These are phyloP conservation scores for Polyploca ridens DNA, from an alignment of 2,888 invertebrate species.

Conservation along the genomic window DNA sequence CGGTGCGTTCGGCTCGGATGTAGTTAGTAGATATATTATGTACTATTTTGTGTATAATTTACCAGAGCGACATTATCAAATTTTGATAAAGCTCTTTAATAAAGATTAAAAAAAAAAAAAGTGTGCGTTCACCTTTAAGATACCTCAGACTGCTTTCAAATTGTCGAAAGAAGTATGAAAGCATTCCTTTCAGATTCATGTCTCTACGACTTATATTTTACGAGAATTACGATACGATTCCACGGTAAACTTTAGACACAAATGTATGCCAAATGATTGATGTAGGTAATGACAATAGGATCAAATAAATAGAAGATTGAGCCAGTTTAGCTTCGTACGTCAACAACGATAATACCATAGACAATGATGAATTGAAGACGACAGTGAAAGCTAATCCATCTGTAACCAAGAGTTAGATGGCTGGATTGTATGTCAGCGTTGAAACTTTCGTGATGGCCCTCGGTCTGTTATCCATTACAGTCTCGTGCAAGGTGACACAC, in stretches of 20 bases:
- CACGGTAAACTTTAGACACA: neutral
- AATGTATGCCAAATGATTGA: neutral
- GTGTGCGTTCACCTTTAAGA: too few relatives aligned
- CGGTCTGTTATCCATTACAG: constrained; percentile 10
- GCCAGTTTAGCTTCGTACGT: neutral
- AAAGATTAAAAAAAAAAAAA: too few relatives aligned
- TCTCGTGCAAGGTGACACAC: constrained; percentile 3
- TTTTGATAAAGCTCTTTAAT: too few relatives aligned
- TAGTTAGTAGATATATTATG: too few relatives aligned
- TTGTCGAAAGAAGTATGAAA: neutral
- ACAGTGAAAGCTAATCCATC: constrained; percentile 10
- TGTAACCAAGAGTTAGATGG: constrained; percentile 4
- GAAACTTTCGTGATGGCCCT: constrained; percentile 1
- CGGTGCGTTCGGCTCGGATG: too few relatives aligned
- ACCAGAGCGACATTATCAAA: too few relatives aligned
- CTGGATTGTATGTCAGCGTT: constrained; percentile 8
- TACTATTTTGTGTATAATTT: too few relatives aligned
- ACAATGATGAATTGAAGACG: constrained; percentile 10
- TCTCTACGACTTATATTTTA: neutral
- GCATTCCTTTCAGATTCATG: neutral
- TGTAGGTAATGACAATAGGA: neutral
- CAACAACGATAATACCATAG: neutral
- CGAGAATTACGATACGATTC: neutral
- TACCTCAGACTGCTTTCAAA: constrained; percentile 4
- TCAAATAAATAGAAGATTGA: neutral